Evolutionary conservation across 2,113 vertebrate genomes (phyloP).

Genomic region (Phalacrocorax pelagicus): DNA sequence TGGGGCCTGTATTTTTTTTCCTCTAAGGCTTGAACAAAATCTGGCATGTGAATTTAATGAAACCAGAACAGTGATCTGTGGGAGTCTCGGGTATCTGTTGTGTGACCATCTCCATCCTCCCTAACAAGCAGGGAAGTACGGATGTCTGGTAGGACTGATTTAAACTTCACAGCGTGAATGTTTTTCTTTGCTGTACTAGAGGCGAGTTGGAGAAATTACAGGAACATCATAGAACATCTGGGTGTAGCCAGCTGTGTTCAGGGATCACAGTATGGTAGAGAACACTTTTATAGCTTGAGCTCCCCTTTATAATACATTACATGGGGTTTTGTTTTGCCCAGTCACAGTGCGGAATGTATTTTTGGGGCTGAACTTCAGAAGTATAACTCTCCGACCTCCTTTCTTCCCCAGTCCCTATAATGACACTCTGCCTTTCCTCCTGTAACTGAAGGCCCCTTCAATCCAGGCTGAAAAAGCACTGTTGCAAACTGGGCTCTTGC

Average conservation of each 20-base stretch:
- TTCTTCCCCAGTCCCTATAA: not conserved
- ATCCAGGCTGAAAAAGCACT: not conserved
- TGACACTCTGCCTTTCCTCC: not conserved
- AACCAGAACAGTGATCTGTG: not conserved
- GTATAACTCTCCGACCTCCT: not conserved
- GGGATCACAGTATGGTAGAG: not conserved
- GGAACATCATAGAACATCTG: not conserved
- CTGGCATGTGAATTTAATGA: not conserved
- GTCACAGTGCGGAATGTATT: not conserved
- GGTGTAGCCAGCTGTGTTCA: not conserved
- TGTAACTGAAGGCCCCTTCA: not conserved
- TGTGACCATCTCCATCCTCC: not conserved
- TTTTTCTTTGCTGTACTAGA: not conserved
- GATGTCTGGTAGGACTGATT: not conserved
- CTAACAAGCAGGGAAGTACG: not conserved
- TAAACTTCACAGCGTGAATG: not conserved
- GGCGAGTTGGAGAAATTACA: not conserved
- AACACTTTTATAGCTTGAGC: not conserved
- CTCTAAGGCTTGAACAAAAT: not conserved
- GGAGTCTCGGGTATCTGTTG: not conserved
- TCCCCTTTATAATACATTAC: not conserved
- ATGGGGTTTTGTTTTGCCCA: not conserved
- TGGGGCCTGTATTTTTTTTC: not conserved
- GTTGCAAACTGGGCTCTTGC: not conserved
- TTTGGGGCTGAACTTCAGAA: not conserved